A percentile compares a stretch with the other conserved stretches of the same genome.
Evolutionary conservation across 2,888 invertebrate species (phyloP).

Genomic region (Harpagoxenus sublaevis): DNA sequence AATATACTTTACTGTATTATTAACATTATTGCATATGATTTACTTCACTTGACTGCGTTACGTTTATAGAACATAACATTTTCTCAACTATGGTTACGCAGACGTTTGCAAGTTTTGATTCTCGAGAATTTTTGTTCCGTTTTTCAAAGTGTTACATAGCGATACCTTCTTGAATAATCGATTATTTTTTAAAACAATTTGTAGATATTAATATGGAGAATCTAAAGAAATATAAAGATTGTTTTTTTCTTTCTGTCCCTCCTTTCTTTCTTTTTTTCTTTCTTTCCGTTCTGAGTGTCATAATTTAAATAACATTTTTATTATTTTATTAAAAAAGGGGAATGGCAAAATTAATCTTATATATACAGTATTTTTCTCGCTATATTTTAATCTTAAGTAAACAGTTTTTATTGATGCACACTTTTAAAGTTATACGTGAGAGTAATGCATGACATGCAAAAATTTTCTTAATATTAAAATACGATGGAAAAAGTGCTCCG

Average conservation of each 20-base stretch:
- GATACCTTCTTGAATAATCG: not conserved
- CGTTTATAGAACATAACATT: not conserved
- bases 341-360: not conserved
- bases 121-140: not conserved
- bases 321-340: not conserved
- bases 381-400: conserved; percentile 19
- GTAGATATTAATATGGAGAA: not conserved
- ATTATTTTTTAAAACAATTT: not conserved
- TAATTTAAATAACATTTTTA: conserved; percentile 5
- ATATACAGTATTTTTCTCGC: not conserved
- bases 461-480: conserved; percentile 28
- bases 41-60: not conserved
- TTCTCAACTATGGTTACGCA: not conserved
- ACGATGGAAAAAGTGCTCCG: not conserved
- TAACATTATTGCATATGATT: not conserved
- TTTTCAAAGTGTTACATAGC: not conserved
- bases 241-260: not conserved
- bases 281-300: not conserved
- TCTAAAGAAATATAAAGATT: not conserved
- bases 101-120: not conserved
- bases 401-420: conserved; percentile 20
- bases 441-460: conserved; percentile 1
- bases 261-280: not conserved
- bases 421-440: conserved; percentile 3
- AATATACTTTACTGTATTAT: too few species aligned